Evolutionary conservation across 2,797 vertebrate genomes (phyloP).

Genomic region (Pangasius macronema): DNA sequence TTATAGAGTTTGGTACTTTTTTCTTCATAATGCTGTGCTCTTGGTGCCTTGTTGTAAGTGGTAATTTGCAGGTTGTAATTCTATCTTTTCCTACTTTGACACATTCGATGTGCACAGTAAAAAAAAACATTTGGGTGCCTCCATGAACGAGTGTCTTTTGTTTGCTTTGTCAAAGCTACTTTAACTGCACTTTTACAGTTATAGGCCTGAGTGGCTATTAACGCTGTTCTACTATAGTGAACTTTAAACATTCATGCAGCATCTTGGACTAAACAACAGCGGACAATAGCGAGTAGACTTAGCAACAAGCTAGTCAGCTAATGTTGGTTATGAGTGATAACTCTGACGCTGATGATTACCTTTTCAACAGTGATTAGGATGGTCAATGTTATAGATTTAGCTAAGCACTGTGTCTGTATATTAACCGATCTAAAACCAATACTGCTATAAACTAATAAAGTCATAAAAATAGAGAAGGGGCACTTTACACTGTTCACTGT

Average conservation of each 20-base stretch:
- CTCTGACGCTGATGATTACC: neutral
- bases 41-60: too few relatives aligned
- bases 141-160: too few relatives aligned
- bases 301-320: neutral
- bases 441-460: neutral
- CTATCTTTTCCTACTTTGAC: too few relatives aligned
- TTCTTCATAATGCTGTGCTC: too few relatives aligned
- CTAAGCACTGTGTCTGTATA: neutral
- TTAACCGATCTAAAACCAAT: neutral
- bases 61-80: too few relatives aligned
- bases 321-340: neutral
- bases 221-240: neutral
- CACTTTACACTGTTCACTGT: too few relatives aligned
- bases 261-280: neutral
- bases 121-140: too few relatives aligned
- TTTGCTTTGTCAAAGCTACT: too few relatives aligned
- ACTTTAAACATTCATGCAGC: neutral
- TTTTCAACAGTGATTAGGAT: neutral
- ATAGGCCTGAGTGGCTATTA: too few relatives aligned
- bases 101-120: too few relatives aligned
- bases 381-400: neutral
- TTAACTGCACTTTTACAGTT: too few relatives aligned
- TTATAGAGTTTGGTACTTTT: too few relatives aligned
- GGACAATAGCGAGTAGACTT: neutral
- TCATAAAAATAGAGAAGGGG: neutral